phyloP scores from a whole-genome alignment of 2,797 vertebrate genomes.

The Sandelia bainsii region DNA sequence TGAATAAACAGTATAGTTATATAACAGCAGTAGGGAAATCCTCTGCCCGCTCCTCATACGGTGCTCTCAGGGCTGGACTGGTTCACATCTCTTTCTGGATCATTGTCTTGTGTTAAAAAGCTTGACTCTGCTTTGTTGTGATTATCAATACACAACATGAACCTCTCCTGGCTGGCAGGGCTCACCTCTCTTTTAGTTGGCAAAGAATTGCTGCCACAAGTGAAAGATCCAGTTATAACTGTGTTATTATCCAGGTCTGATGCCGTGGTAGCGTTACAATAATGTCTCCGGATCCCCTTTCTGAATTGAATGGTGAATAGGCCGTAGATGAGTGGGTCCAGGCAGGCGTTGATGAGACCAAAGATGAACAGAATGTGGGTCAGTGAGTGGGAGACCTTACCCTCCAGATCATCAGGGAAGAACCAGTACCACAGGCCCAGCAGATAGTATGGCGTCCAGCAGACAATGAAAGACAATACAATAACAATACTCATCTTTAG shows the following conservation, averaged over 20 bases:
- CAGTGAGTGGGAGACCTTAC: constrained; percentile 87
- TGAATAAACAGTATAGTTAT: constrained; percentile 8
- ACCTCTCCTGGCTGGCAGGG: constrained; percentile 47
- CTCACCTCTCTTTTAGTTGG: constrained; percentile 64
- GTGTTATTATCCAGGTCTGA: constrained; percentile 75
- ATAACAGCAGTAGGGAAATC: neutral
- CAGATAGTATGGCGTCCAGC: constrained; percentile 97
- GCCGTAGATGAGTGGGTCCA: constrained; percentile 94
- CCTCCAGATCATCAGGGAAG: constrained; percentile 88
- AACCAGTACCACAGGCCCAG: constrained; percentile 99
- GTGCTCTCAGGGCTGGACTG: constrained; percentile 46
- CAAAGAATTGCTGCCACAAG: constrained; percentile 65
- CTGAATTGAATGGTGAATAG: constrained; percentile 84
- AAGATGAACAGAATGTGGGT: constrained; percentile 94
- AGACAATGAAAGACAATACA: constrained; percentile 92
- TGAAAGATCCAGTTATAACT: constrained; percentile 75
- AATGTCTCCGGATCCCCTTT: constrained; percentile 75
- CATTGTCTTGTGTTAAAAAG: constrained; percentile 34
- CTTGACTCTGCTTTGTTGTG: constrained; percentile 42
- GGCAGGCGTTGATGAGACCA: constrained; percentile 93
- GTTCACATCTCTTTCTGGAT: constrained; percentile 17
- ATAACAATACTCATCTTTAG: constrained; percentile 96
- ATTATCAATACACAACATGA: constrained; percentile 31
- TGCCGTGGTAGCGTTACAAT: constrained; percentile 27
- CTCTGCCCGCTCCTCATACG: constrained; percentile 21